A percentile compares a stretch with the other conserved stretches of the same genome.
Conservation (phyloP, 2,888 invertebrate genomes). For the Cyrtodaria siliqua region DNA sequence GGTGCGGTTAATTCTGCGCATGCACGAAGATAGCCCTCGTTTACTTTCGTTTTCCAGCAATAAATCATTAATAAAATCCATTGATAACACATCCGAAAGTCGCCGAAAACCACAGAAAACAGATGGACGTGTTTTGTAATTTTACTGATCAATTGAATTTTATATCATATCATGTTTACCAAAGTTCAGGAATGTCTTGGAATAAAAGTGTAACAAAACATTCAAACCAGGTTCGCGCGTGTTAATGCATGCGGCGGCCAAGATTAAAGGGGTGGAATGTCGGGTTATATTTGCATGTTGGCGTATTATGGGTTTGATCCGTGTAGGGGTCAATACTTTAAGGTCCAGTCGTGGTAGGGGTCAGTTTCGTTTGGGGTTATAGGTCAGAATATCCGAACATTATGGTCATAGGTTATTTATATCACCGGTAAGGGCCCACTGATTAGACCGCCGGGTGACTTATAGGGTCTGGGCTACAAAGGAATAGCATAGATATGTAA, state of each 20-base stretch:
- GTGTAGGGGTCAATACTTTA: conserved; percentile 37
- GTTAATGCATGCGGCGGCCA: conserved; percentile 3
- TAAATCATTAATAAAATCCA: too few species aligned
- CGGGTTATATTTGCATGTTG: conserved; percentile 38
- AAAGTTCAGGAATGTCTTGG: conserved; percentile 4
- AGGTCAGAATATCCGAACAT: conserved; percentile 21
- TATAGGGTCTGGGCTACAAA: conserved; percentile 11
- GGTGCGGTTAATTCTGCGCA: too few species aligned
- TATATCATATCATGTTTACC: conserved; percentile 25
- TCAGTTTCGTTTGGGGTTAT: conserved; percentile 20
- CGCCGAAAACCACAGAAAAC: too few species aligned
- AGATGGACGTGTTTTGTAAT: conserved; percentile 2
- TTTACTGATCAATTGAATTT: conserved; percentile 14
- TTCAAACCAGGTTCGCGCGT: conserved; percentile 17
- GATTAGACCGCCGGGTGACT: not conserved
- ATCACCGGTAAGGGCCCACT: conserved; percentile 15
- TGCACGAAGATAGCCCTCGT: too few species aligned
- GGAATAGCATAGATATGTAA: conserved; percentile 23
- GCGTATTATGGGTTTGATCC: conserved; percentile 52
- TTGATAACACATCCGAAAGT: too few species aligned
- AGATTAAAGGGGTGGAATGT: conserved; percentile 26
- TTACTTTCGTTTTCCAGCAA: too few species aligned
- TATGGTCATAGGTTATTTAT: conserved; percentile 39
- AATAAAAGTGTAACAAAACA: conserved; percentile 1
- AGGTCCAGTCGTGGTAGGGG: conserved; percentile 18